Percentiles rank a stretch among this genome's conserved stretches.
Conservation (phyloP, 2,888 invertebrate genomes). For the Alsophila aescularia region DNA sequence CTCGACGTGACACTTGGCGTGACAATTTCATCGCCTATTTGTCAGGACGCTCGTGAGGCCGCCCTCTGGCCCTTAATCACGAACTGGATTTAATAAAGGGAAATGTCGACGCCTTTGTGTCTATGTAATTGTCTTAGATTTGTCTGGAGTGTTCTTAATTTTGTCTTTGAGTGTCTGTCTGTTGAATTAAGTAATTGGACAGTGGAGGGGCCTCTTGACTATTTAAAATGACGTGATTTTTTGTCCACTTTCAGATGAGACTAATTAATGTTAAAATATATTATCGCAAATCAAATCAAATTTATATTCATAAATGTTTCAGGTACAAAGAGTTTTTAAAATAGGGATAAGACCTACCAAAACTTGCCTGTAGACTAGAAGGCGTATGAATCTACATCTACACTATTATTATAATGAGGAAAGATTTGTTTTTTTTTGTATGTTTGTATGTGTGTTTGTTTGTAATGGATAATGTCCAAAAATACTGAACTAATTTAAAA, state of each 20-base stretch:
- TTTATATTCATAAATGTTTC: too few relatives aligned
- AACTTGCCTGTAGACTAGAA: too few relatives aligned
- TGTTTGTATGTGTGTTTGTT: too few relatives aligned
- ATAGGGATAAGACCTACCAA: too few relatives aligned
- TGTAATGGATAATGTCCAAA: too few relatives aligned
- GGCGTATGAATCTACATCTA: too few relatives aligned
- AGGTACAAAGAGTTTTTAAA: too few relatives aligned
- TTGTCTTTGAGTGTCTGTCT: constrained; percentile 3
- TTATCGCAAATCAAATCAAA: too few relatives aligned
- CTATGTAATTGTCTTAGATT: constrained; percentile 32
- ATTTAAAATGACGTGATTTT: neutral
- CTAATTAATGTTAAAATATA: too few relatives aligned
- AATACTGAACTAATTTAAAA: too few relatives aligned
- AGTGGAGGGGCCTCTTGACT: neutral
- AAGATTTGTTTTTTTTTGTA: too few relatives aligned
- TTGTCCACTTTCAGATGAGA: neutral
- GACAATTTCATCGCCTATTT: constrained; percentile 61
- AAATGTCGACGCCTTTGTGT: constrained; percentile 20
- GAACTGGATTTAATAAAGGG: constrained; percentile 37
- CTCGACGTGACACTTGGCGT: constrained; percentile 32
- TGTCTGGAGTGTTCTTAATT: constrained; percentile 15
- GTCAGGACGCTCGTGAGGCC: constrained; percentile 47
- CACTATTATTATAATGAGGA: too few relatives aligned
- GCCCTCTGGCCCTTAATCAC: constrained; percentile 34
- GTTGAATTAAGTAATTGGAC: constrained; percentile 12